Base-by-base conservation (phyloP, 2,888 invertebrate genomes). In the Orthonevra nobilis region DNA sequence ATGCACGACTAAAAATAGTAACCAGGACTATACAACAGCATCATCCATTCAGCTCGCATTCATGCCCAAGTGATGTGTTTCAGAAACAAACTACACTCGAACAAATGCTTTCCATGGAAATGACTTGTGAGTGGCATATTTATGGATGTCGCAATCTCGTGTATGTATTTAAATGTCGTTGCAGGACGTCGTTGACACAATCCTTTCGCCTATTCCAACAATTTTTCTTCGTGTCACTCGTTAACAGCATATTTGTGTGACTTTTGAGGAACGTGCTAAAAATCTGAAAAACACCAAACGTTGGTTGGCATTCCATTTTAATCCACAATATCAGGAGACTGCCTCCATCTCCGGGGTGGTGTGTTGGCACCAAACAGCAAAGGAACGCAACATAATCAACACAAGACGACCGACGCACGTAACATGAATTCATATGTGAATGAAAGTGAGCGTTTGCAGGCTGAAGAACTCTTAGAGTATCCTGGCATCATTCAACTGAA, bases 161-260 rank as follows among this genome's bases (percentile, higher is more conserved):
- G n/a, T n/a, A 34, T 60, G 70, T 66, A 77, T 77, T 77, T 77
- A 66, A 79, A 66, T 60, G 54, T 56, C 79, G 56, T 72, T 72
- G 66, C 72, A 73, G 79, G 66, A 73, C 66, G 79, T 79, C 66
- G 79, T 79, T 79, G 79, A 73, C 79, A 79, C 66, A 72, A 79
- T 72, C 79, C 66, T 72, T 72, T 42, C 23, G 40, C 54, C 20
- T 69, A 36, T 64, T 63, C 32, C 10, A 42, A 10, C 40, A 34
- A 5, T 56, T 9, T 34, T 9, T 19, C 36, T 15, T 64, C 20
- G 52, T 40, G 10, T 23, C 34, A 28, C 14, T 50, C 36, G 46
- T 19, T 15, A 12, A 58, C 38, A 50, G 63, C 56, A 69, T 58
- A 69, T 75, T 56, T 23, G 34, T 56, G 75, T 63, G 75, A 77